Evolutionary conservation across 2,888 invertebrate species (phyloP), one percentile per base, ranked within the genome.

Genomic region (Agonopterix subpropinquella): DNA sequence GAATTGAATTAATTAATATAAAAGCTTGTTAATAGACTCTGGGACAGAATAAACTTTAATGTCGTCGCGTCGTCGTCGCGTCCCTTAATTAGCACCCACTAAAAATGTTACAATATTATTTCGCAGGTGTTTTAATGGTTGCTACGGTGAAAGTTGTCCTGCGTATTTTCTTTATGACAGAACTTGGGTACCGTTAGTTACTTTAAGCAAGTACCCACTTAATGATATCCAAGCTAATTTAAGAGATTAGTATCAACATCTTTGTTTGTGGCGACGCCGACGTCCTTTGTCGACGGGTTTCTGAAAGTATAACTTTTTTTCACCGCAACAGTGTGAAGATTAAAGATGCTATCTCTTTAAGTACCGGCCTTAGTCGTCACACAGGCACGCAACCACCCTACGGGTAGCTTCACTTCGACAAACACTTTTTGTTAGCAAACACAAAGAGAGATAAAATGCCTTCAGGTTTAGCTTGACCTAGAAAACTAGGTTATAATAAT

Each of bases 311-410:
- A 44, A 47, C 43, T 47, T 44, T 50, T 49, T 43, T 36, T 10
- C 15, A 15, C 36, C n/a, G n/a, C 36, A 15, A 28, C 47, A 41
- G 41, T 44, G 48, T 42, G 62, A 60, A 68, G 69, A 73, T 70
- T 67, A 66, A 67, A 67, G 69, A 70, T 72, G 59, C 54, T 70
- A 73, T 72, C 68, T 57, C 55, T 51, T 51, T 51, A 54, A 55
- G 54, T 43, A 43, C 36, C 44, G 54, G 53, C 49, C 56, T 57
- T 47, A 52, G 28, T 28, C 28, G 28, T 28, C 58, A 57, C 57
- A 59, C 65, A 66, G 65, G 68, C 70, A 69, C 65, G 64, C 63
- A 57, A 61, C 56, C 48, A 39, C 39, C 35, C 18, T 36, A 41
- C 13, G 15, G 41, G 41, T 39, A 55, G 48, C 58, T 57, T 52